Conservation (phyloP, 2,888 invertebrate species). For the Pandemis cinnamomeana region DNA sequence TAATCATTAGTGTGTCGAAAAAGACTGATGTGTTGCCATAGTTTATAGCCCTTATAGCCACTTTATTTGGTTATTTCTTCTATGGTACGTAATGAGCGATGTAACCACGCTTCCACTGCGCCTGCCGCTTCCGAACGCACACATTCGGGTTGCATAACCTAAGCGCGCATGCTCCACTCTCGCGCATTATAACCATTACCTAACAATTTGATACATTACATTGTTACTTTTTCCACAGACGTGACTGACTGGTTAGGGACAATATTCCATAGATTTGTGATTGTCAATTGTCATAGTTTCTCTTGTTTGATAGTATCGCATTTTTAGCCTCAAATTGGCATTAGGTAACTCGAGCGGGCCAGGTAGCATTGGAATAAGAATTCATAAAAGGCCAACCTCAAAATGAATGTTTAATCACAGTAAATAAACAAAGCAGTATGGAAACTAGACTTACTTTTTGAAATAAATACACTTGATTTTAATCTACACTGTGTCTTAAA, state of each 20-base stretch:
- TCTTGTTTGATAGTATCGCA: slow-evolving; percentile 26
- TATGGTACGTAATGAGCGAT: background rate
- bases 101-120: slow-evolving; percentile 27
- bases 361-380: slow-evolving; percentile 3
- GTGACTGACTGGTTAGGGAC: slow-evolving; percentile 35
- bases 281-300: slow-evolving; percentile 35
- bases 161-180: slow-evolving; percentile 19
- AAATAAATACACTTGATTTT: too few relatives aligned
- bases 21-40: too few relatives aligned
- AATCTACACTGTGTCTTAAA: too few relatives aligned
- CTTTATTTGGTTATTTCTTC: too few relatives aligned
- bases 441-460: too few relatives aligned
- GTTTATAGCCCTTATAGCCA: too few relatives aligned
- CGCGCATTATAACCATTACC: slow-evolving; percentile 33
- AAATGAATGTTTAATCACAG: background rate
- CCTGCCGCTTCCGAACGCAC: slow-evolving; percentile 62
- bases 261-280: slow-evolving; percentile 23
- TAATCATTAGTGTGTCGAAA: too few relatives aligned
- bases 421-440: too few relatives aligned
- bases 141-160: slow-evolving; percentile 50
- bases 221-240: slow-evolving; percentile 22
- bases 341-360: slow-evolving; percentile 12
- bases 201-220: slow-evolving; percentile 39
- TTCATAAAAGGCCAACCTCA: background rate
- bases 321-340: slow-evolving; percentile 14